phyloP scores from a whole-genome alignment of 2,797 vertebrate species.

The Bucorvus abyssinicus region DNA sequence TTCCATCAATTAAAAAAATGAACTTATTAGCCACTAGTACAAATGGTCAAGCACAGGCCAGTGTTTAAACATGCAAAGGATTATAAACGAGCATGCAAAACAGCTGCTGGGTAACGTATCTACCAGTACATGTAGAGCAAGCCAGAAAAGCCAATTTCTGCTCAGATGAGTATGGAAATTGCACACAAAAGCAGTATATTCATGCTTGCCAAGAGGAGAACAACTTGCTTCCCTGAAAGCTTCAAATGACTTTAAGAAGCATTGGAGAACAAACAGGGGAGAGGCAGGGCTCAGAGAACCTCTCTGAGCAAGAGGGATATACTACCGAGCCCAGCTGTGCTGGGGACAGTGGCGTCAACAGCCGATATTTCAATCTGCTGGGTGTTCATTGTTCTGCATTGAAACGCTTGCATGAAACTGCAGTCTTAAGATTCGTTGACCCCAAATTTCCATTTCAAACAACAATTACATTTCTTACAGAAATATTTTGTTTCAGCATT shows the following conservation, averaged over 20 bases:
- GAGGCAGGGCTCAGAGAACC: neutral
- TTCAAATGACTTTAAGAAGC: neutral
- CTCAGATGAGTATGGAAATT: slow-evolving; percentile 7
- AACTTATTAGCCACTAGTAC: neutral
- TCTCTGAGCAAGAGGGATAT: neutral
- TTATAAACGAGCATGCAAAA: neutral
- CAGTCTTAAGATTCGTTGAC: neutral
- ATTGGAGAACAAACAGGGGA: neutral
- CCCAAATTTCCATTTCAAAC: slow-evolving; percentile 30
- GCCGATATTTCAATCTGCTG: neutral
- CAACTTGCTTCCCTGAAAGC: neutral
- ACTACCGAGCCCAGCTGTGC: neutral
- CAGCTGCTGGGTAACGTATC: neutral
- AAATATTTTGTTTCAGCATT: neutral
- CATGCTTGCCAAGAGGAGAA: neutral
- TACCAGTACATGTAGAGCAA: neutral
- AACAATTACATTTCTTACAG: neutral
- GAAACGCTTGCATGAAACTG: neutral
- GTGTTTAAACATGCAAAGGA: neutral
- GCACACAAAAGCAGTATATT: slow-evolving; percentile 8
- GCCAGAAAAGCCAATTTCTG: neutral
- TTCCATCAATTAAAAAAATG: neutral
- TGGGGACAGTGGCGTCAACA: neutral
- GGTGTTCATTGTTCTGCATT: neutral
- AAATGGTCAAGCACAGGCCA: neutral